Base-by-base conservation (phyloP, 1,140 invertebrate genomes). In the Papilio polytes region DNA sequence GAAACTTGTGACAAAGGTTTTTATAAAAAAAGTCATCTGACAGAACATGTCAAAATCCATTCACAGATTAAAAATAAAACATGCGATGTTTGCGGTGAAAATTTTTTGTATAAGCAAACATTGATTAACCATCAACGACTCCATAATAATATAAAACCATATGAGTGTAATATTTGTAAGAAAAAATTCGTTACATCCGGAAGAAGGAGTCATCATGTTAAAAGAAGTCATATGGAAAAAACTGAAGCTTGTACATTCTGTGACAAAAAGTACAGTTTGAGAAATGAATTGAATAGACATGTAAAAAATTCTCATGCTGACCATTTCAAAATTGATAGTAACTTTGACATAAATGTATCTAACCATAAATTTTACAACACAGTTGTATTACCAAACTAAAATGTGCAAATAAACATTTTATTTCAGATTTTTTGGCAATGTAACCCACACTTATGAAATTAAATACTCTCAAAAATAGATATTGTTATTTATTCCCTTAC, bases 21-120 rank as follows among this genome's bases (percentile, higher is more conserved):
- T 81, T 91, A 88, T 59, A 90, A 87, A 46, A 93, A 89, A 59
- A 91, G 88, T 78, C 89, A 91, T 74, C 83, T 93, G 59, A 83
- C 80, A 6, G 91, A 89, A 82, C 92, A 93, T 82, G 59, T 77
- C 13, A 70, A 83, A 66, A 88, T 72, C 20, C 92, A 93, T 84
- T 73, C 63, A n/a, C 83, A 86, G 48, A 48, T 53, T 13, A 87
- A 87, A 48, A 86, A 86, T 73, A 84, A 88, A 26, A 88, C 88
- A 66, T 93, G 92, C 83, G 91, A 93, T 74, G 72, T 90, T 0
- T 93, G 92, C 51, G 92, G 90, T 4, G 84, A 88, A 36, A 81
- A 66, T 70, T 93, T 92, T 85, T 26, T 84, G 13, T 81, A 86
- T 74, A 89, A 86, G 36, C 90, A 88, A 66, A 91, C 87, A 51